Base-by-base conservation (phyloP, 2,113 vertebrate genomes). In the Theristicus caerulescens region DNA sequence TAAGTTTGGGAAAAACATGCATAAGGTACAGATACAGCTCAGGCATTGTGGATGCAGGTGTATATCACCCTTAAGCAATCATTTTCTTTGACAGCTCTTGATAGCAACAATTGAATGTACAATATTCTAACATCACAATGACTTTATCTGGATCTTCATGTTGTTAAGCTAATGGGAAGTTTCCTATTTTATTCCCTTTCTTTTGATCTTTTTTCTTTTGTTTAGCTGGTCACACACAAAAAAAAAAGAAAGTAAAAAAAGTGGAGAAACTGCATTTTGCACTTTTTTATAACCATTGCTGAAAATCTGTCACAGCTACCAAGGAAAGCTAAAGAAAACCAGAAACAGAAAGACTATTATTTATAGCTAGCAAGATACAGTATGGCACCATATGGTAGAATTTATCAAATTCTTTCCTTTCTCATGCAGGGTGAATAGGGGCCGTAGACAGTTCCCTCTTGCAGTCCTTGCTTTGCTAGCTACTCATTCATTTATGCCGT, bases 331-430 rank as follows among this genome's bases (percentile, higher is more conserved):
- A 91, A 88, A 97, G 97, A 94, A 97, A 96, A 76, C 87, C 96
- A 96, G 92, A 91, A 94, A 95, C 91, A 97, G 93, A 93, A 95
- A 97, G 94, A 96, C 94, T 84, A 95, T 97, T 96, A 97, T 98
- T 98, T 96, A 97, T 93, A 96, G 95, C 98, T 77, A 64, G 87
- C 84, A 82, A 96, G 96, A 82, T 92, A 90, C 91, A 96, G 91
- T 93, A 96, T 96, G 95, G 97, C 96, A 97, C 97, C 97, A 97
- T 95, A 97, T 95, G 97, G 97, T 94, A 96, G 96, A 98, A 96
- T 96, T 96, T 95, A 94, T 94, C 95, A 85, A 96, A 95, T 97
- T 95, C 82, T 70, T 96, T 95, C 74, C 70, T 90, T 94, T 95
- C 74, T 89, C 67, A 92, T 80, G 76, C 92, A 81, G 91, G 86